Percentiles rank a stretch among this genome's conserved stretches.
Evolutionary conservation across 30 jellyfish, hydroid and myxozoan species (phyloP).

Genomic region (Euphysa ruthae): DNA sequence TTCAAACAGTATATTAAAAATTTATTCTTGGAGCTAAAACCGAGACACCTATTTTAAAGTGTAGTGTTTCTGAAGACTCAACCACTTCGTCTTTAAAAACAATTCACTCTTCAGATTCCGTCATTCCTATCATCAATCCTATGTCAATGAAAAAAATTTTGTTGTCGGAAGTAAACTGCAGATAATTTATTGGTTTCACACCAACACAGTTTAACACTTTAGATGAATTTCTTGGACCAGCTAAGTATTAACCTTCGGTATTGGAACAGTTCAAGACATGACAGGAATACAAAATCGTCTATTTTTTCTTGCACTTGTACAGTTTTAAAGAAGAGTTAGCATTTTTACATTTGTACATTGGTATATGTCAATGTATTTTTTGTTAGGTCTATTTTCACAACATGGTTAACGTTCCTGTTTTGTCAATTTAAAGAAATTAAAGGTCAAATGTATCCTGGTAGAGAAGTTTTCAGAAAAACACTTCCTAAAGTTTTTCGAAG

Average conservation of each 20-base stretch:
- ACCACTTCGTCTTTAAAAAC: too few species aligned
- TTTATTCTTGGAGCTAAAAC: constrained; percentile 25
- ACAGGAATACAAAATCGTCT: background rate
- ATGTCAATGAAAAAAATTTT: constrained; percentile 26
- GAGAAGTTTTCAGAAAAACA: constrained; percentile 6
- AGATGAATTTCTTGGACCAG: constrained; percentile 58
- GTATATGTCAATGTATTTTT: constrained; percentile 36
- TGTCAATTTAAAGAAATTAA: constrained; percentile 45
- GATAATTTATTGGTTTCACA: constrained; percentile 34
- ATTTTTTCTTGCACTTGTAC: constrained; percentile 32
- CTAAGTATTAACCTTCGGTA: constrained; percentile 36
- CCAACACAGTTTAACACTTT: constrained; percentile 45
- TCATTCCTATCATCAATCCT: too few species aligned
- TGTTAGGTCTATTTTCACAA: constrained; percentile 42
- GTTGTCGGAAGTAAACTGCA: background rate
- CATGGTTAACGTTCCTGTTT: constrained; percentile 57
- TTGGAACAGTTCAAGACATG: constrained; percentile 17
- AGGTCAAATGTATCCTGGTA: constrained; percentile 48
- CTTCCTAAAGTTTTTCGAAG: constrained; percentile 36
- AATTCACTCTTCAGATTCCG: too few species aligned
- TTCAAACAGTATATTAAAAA: constrained; percentile 28
- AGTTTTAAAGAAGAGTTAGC: constrained; percentile 45
- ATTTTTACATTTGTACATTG: constrained; percentile 39
- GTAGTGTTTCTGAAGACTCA: background rate
- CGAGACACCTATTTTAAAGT: constrained; percentile 14